phyloP scores from a whole-genome alignment of 2,888 invertebrate genomes.

The Leptinotarsa rubiginosa region DNA sequence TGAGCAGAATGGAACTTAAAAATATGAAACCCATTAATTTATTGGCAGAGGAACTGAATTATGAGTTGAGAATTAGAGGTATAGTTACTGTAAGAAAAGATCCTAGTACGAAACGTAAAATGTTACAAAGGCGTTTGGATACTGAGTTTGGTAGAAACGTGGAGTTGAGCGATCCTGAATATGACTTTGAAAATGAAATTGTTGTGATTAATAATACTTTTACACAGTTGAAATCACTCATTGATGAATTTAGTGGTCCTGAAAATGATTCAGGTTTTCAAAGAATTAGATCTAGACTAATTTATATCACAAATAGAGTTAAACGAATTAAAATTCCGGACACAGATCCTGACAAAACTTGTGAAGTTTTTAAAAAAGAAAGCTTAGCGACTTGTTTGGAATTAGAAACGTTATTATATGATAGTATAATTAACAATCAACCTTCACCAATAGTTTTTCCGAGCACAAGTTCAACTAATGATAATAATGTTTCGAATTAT shows the following conservation, averaged over 20 bases:
- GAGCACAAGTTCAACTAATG: too few relatives aligned
- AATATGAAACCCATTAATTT: neutral
- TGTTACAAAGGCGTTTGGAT: neutral
- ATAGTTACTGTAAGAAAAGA: neutral
- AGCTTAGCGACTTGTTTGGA: conserved; percentile 9
- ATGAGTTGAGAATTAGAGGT: neutral
- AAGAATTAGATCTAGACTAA: neutral
- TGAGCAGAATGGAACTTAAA: neutral
- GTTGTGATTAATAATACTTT: neutral
- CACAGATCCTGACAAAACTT: neutral
- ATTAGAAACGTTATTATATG: conserved; percentile 2
- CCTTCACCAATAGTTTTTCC: neutral
- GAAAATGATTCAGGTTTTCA: neutral
- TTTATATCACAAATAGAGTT: neutral
- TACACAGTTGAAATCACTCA: neutral
- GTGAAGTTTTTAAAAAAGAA: neutral
- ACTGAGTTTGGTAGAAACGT: neutral
- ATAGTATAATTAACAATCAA: neutral
- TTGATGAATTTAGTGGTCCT: neutral
- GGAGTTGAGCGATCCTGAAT: neutral
- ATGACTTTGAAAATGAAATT: neutral
- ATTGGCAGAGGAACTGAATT: neutral
- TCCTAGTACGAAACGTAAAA: neutral
- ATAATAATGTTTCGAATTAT: too few relatives aligned
- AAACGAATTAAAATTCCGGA: neutral